Evolutionary conservation across 2,888 invertebrate species (phyloP), one percentile per base, ranked within the genome.

Genomic region (Smittia aterrima): DNA sequence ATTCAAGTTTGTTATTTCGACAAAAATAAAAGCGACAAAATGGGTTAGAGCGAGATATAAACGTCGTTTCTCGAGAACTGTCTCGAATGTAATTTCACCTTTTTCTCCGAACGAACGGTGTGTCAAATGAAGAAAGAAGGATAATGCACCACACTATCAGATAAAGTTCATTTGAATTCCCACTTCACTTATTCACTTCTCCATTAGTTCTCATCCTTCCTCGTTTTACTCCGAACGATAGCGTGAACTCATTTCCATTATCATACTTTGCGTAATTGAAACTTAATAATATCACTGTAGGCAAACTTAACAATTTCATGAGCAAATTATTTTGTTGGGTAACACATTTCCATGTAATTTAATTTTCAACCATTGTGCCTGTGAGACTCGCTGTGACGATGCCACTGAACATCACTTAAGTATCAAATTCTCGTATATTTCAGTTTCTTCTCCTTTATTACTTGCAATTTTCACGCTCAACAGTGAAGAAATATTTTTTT

Each of bases 311-410:
- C 22, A 20, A 58, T 22, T 7, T 58, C 18, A 58, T 9, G 18
- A 22, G 58, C 58, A 58, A 18, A 58, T 58, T 58, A 22, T 58
- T 58, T 22, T 58, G 58, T 58, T 58, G 58, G 18, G 58, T 58
- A 58, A 58, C 58, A 58, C 58, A 58, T 58, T 58, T 58, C n/a
- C 22, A 58, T 58, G 18, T 58, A 20, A 20, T 22, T 58, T 58
- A 58, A 58, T 58, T 58, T 38, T 20, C 58, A 58, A 2, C 6
- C 18, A 4, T 47, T 18, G 53, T 7, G 11, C 6, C 16, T 47
- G n/a, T 58, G 58, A 2, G 18, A 20, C 18, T 20, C 9, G 9
- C 32, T 32, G 32, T 32, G 32, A n/a, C n/a, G 32, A 32, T 32
- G 3, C 32, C 32, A 32, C 32, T 32, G 9, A 32, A 32, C 32